Base-by-base conservation (phyloP, 2,888 invertebrate genomes). In the Drosophila dives region DNA sequence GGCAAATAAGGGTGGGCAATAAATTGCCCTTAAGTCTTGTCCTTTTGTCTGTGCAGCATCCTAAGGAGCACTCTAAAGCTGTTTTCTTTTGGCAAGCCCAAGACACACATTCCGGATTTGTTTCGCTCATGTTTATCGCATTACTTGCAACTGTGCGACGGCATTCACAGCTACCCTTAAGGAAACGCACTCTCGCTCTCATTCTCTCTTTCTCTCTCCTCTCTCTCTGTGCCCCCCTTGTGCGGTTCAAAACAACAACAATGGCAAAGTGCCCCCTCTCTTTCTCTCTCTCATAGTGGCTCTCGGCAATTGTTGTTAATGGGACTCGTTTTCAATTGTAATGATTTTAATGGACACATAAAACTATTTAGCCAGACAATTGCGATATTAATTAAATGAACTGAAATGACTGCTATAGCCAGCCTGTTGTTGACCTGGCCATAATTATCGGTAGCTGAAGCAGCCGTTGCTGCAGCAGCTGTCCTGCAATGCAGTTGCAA, bases 261-360 rank as follows among this genome's bases (percentile, higher is more conserved):
- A 50, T 26, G 15, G 15, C 15, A 20, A 60, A 23, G 36, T 20
- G 29, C 54, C 42, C 70, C 55, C 70, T 36, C 68, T 42, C 67
- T 34, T 65, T 32, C 65, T 56, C 64, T 53, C 50, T 32, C 11
- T 51, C n/a, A 12, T 42, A 23, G 40, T 29, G 32, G 34, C 67
- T 36, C 64, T 65, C 62, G 49, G 34, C 51, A 51, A 64, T 66
- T 74, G 65, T 72, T 75, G 69, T 69, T 76, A 83, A 83, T 79
- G 65, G 54, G 45, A 56, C 55, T 68, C 70, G 64, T 77, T 59
- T 74, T 58, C 48, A 71, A 55, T 71, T 72, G 62, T 36, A 72
- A 86, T 77, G 77, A 61, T 72, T 76, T 77, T 68, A 84, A 84
- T 86, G 74, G 60, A 34, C 53, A 20, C 66, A 69, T 77, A 66